These are phyloP conservation scores for Brachypteracias leptosomus DNA, from an alignment of 2,113 vertebrate species.

Conservation along the genomic window DNA sequence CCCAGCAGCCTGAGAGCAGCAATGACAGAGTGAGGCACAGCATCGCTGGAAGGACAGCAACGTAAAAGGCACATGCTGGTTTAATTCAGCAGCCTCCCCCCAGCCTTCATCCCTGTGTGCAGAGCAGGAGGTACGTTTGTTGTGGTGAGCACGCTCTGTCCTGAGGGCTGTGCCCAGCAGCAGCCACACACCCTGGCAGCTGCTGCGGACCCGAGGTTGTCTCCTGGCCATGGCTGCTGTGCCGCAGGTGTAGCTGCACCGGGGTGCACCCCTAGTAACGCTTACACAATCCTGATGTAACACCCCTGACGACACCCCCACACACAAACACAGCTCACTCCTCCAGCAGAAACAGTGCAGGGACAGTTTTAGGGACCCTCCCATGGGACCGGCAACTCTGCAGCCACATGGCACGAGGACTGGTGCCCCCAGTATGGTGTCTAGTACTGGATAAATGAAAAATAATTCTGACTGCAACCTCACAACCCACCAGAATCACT, in stretches of 20 bases:
- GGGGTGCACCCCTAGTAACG: not conserved
- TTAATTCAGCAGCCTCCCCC: not conserved
- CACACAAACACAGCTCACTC: not conserved
- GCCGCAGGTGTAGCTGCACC: not conserved
- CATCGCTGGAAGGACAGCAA: not conserved
- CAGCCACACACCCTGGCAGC: not conserved
- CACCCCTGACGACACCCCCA: fast-evolving
- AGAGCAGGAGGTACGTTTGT: not conserved
- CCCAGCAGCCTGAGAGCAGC: not conserved
- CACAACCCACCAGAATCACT: not conserved
- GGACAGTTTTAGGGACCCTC: not conserved
- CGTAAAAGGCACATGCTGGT: not conserved
- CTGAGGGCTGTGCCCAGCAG: not conserved
- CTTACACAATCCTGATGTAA: not conserved
- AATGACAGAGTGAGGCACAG: not conserved
- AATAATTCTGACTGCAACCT: not conserved
- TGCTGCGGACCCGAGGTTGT: not conserved
- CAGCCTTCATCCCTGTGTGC: not conserved
- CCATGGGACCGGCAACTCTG: not conserved
- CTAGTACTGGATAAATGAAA: not conserved
- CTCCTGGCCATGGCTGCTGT: not conserved
- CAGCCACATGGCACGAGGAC: fast-evolving
- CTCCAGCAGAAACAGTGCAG: not conserved
- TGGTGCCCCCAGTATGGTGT: fast-evolving
- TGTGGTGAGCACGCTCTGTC: not conserved